Percentiles rank a stretch among this genome's conserved stretches.
These are phyloP conservation scores for Gasterosteus nipponicus DNA, from an alignment of 2,113 vertebrate species.

Conservation along the genomic window DNA sequence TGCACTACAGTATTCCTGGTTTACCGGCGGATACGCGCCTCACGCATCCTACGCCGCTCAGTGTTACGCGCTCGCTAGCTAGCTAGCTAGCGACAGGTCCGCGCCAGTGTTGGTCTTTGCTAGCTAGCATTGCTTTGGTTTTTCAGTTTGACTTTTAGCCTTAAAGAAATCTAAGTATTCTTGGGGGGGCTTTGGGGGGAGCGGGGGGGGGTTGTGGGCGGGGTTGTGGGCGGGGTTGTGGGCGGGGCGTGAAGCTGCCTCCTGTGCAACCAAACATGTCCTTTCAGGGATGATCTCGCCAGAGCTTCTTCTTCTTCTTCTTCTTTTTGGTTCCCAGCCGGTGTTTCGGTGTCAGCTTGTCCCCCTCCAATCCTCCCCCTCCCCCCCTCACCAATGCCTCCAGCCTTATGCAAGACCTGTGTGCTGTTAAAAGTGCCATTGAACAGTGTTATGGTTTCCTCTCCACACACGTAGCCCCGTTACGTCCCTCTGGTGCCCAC, in stretches of 20 bases:
- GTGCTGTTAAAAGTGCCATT: slow-evolving; percentile 98
- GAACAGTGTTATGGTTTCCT: slow-evolving; percentile 79
- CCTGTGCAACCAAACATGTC: slow-evolving; percentile 72
- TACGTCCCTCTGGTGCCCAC: slow-evolving; percentile 52
- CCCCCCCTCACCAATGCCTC: slow-evolving; percentile 85
- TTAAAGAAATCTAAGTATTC: slow-evolving; percentile 85
- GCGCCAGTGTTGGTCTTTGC: slow-evolving; percentile 82
- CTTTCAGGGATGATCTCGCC: slow-evolving; percentile 68
- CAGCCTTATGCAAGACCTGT: slow-evolving; percentile 99
- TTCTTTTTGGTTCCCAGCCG: slow-evolving; percentile 3
- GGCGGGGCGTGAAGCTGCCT: slow-evolving; percentile 50
- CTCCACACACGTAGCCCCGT: slow-evolving; percentile 69
- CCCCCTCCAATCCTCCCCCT: no score
- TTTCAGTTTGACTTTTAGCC: slow-evolving; percentile 93
- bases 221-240: slow-evolving; percentile 37
- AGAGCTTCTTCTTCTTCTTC: no score
- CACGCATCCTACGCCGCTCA: slow-evolving; percentile 89
- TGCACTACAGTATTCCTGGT: slow-evolving; percentile 98
- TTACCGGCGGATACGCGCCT: slow-evolving; percentile 90
- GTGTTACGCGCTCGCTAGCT: slow-evolving; percentile 75
- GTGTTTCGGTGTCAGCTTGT: slow-evolving; percentile 69
- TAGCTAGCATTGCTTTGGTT: slow-evolving; percentile 79
- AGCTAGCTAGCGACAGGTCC: slow-evolving; percentile 81
- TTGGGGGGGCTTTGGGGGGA: slow-evolving; percentile 34
- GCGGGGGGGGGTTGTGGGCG: slow-evolving; percentile 35